A percentile compares a stretch with the other conserved stretches of the same genome.
Conservation (phyloP, 2,797 vertebrate genomes). For the Furcifer pardalis region DNA sequence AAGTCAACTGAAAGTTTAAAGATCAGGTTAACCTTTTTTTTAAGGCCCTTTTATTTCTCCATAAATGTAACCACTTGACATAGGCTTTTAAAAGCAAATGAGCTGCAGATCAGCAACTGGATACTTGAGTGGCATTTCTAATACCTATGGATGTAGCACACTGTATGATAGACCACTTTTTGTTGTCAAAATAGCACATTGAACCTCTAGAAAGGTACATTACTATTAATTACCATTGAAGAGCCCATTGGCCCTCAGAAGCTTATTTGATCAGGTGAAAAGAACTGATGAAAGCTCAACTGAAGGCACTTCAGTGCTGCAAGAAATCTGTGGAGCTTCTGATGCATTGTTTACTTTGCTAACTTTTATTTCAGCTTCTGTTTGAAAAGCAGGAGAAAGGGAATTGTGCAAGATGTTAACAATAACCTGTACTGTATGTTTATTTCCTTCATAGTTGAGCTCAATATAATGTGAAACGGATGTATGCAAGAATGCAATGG, state of each 20-base stretch:
- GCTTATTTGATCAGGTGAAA: slow-evolving; percentile 72
- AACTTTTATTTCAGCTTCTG: slow-evolving; percentile 9
- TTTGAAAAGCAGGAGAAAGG: background rate
- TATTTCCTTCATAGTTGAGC: slow-evolving; percentile 18
- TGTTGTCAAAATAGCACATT: slow-evolving; percentile 5
- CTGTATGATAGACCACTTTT: slow-evolving; percentile 2
- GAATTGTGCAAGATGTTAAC: background rate
- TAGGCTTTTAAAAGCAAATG: slow-evolving; percentile 42
- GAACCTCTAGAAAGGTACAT: slow-evolving; percentile 18
- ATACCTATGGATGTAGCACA: slow-evolving; percentile 3
- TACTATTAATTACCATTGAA: slow-evolving; percentile 1
- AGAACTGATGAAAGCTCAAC: slow-evolving; percentile 77
- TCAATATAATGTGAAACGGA: background rate
- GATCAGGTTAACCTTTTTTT: slow-evolving; percentile 7
- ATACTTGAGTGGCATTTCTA: slow-evolving; percentile 33
- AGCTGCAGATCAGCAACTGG: slow-evolving; percentile 30
- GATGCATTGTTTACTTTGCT: background rate
- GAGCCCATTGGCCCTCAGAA: slow-evolving; percentile 71
- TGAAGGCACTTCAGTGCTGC: slow-evolving; percentile 75
- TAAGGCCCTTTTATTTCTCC: slow-evolving; percentile 16
- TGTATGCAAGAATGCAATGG: background rate
- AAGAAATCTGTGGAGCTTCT: slow-evolving; percentile 64
- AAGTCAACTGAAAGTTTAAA: slow-evolving; percentile 29
- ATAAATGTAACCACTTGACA: slow-evolving; percentile 27
- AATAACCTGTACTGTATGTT: too few relatives aligned